A percentile compares a stretch with the other conserved stretches of the same genome.
Conservation (phyloP, 1,140 invertebrate genomes). For the Homalodisca vitripennis region DNA sequence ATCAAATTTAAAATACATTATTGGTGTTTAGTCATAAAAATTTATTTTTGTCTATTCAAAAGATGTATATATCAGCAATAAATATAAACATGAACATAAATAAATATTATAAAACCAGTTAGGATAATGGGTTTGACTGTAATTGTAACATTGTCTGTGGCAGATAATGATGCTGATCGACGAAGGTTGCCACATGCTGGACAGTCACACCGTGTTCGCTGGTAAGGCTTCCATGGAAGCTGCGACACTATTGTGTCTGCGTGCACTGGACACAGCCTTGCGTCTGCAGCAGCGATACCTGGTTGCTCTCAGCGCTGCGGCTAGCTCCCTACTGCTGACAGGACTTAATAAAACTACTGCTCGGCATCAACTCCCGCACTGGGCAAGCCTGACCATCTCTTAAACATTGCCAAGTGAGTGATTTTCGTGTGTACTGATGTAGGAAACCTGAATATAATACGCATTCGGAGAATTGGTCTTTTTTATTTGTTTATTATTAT, state of each 20-base stretch:
- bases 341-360: constrained; percentile 75
- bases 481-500: too few species aligned
- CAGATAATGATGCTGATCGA: constrained; percentile 74
- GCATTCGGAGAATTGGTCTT: too few species aligned
- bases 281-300: constrained; percentile 67
- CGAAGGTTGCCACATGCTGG: constrained; percentile 70
- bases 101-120: too few species aligned
- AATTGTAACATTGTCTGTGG: too few species aligned
- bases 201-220: constrained; percentile 64
- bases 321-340: constrained; percentile 63
- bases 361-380: constrained; percentile 76
- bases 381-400: constrained; percentile 75
- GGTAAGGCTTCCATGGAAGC: constrained; percentile 69
- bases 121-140: too few species aligned
- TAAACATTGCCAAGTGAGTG: constrained; percentile 75
- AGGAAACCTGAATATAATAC: too few species aligned
- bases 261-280: constrained; percentile 63
- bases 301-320: constrained; percentile 51
- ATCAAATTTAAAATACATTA: too few species aligned
- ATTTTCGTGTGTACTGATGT: too few species aligned
- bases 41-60: too few species aligned
- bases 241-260: constrained; percentile 64
- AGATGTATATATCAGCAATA: too few species aligned
- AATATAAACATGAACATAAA: too few species aligned
- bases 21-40: too few species aligned